Evolutionary conservation across 2,113 vertebrate species (phyloP).

Genomic region (Blennius ocellaris): DNA sequence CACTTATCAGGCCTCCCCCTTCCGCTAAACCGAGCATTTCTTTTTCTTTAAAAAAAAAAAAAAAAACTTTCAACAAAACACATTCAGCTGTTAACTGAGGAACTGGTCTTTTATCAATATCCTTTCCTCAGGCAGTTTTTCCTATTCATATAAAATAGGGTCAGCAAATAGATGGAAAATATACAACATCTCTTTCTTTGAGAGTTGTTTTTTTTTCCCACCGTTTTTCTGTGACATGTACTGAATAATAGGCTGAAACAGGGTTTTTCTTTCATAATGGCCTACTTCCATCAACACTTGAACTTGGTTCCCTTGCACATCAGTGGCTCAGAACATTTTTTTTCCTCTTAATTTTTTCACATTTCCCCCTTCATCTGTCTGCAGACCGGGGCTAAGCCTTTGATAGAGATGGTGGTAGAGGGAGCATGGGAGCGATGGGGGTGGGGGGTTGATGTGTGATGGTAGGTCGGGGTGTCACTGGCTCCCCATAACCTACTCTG

Average conservation of each 20-base stretch:
- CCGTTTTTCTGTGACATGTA: conserved; percentile 21
- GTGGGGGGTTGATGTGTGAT: conserved; percentile 43
- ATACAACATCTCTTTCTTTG: neutral
- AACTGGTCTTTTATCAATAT: neutral
- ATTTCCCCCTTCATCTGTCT: conserved; percentile 66
- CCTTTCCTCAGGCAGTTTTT: conserved; percentile 4
- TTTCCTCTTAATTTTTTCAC: conserved; percentile 37
- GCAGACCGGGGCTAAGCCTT: conserved; percentile 70
- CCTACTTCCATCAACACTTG: conserved; percentile 53
- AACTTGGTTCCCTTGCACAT: conserved; percentile 54
- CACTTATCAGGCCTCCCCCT: conserved; percentile 30
- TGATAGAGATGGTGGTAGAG: conserved; percentile 57
- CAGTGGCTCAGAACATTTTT: conserved; percentile 30
- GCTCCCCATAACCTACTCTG: conserved; percentile 53
- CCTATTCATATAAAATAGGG: neutral
- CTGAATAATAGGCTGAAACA: conserved; percentile 41
- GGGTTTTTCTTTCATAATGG: conserved; percentile 57
- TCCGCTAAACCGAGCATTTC: conserved; percentile 1
- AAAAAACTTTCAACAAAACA: neutral
- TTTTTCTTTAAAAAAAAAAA: no score
- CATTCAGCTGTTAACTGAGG: neutral
- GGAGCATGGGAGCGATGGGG: conserved; percentile 39
- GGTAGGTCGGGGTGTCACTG: conserved; percentile 57
- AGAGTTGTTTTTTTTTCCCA: conserved; percentile 28
- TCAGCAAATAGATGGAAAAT: neutral